Evolutionary conservation across 2,113 vertebrate species (phyloP), one percentile per base, ranked within the genome.

Genomic region (Spea multiplicata): DNA sequence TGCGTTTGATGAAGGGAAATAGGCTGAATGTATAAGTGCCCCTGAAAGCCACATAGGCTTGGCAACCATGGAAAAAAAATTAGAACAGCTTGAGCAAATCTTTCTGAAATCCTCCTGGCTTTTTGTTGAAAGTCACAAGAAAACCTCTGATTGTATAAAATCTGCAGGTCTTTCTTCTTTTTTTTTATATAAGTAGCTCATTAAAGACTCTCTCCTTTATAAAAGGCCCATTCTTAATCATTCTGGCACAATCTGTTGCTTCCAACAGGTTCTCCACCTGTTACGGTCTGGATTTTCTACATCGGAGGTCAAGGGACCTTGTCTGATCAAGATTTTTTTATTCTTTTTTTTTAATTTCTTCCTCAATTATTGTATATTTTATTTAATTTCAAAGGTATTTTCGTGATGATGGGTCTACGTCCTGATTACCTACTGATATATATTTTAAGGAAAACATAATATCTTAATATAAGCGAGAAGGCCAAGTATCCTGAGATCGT

Each of bases 131-230:
- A 55, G 4, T 64, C 44, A 49, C 66, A 79, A 17, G 74, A 74
- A 70, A 75, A 61, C 13, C 16, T 49, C 14, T 44, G 76, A 72
- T 72, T 69, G 52, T 30, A 17, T 2, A 6, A 75, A 66, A 49
- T 6, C 0, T 0, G 68, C 9, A 55, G 5, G 49, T 14, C 10
- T n/a, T 48, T 66, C 30, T 30, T 30, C 30, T 30, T 71, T 45
- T 3, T 16, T 8, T 55, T 48, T 48, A 44, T 55, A 3, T 3
- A 75, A 66, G 67, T 82, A 13, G 50, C 74, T 81, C 81, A 80
- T 83, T 84, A 81, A 82, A 82, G 65, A 0, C 0, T 52, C 30
- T 72, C 84, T 83, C 74, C 6, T 52, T 12, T 81, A 82, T 81
- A 77, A 81, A 81, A 84, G 79, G 65, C 66, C n/a, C 0, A 0